Evolutionary conservation across 2,113 vertebrate species (phyloP).

Genomic region (Odocoileus virginianus): DNA sequence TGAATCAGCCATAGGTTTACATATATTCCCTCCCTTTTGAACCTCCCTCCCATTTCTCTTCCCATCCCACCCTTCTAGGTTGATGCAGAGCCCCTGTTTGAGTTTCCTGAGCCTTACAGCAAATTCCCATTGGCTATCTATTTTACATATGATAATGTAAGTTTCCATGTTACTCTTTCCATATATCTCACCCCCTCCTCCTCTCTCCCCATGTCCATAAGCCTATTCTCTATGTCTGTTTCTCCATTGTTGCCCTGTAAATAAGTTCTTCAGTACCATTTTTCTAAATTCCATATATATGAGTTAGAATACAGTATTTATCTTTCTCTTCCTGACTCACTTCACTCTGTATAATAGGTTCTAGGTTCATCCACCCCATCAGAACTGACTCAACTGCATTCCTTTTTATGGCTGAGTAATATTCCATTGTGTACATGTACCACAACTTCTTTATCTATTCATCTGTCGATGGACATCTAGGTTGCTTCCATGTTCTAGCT

Average conservation of each 20-base stretch:
- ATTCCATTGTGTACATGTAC: not conserved
- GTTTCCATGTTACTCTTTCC: not conserved
- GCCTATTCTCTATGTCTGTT: not conserved
- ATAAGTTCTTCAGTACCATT: not conserved
- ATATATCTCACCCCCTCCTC: not conserved
- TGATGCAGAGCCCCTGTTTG: not conserved
- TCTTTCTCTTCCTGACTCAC: not conserved
- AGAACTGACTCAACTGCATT: not conserved
- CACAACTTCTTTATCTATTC: not conserved
- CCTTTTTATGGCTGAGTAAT: not conserved
- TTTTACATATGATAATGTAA: not conserved
- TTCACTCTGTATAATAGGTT: not conserved
- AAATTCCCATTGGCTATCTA: not conserved
- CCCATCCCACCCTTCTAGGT: not conserved
- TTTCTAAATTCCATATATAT: not conserved
- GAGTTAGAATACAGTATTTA: not conserved
- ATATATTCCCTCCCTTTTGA: not conserved
- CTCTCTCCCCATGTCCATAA: not conserved
- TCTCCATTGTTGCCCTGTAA: not conserved
- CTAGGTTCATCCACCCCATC: not conserved
- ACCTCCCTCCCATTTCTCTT: rapidly evolving
- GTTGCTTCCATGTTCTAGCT: not conserved
- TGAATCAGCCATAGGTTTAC: not conserved
- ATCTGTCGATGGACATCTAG: not conserved
- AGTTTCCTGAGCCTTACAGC: not conserved